Evolutionary conservation across 2,888 invertebrate species (phyloP).

Genomic region (Scaptomyza polygonia): DNA sequence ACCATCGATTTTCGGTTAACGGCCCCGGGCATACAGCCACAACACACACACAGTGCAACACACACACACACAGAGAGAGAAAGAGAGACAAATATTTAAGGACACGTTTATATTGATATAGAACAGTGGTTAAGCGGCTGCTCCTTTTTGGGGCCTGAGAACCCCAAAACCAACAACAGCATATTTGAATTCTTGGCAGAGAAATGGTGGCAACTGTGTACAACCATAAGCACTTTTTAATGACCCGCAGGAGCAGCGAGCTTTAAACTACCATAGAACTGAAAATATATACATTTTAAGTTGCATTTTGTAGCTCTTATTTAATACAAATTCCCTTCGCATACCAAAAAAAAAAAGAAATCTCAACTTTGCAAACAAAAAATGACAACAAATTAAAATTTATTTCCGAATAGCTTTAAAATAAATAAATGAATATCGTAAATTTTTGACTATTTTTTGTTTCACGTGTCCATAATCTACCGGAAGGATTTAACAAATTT

Average conservation of each 20-base stretch:
- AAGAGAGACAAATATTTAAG: slow-evolving; percentile 76
- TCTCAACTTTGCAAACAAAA: neutral
- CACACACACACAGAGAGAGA: slow-evolving; percentile 1
- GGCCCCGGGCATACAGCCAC: slow-evolving; percentile 58
- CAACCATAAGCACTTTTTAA: slow-evolving; percentile 47
- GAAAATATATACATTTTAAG: neutral
- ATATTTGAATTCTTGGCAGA: slow-evolving; percentile 4
- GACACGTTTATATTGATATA: slow-evolving; percentile 78
- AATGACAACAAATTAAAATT: neutral
- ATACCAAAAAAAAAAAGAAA: neutral
- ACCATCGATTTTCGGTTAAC: slow-evolving; percentile 81
- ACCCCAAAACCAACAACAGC: slow-evolving; percentile 59
- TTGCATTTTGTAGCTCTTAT: neutral
- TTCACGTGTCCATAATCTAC: neutral
- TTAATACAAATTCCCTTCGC: too few relatives aligned
- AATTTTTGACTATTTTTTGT: neutral
- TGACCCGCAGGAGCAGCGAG: slow-evolving; percentile 11
- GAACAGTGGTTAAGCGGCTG: slow-evolving; percentile 77
- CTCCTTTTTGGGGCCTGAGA: slow-evolving; percentile 74
- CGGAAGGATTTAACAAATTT: neutral
- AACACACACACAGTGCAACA: slow-evolving; percentile 67
- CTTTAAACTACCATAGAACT: neutral
- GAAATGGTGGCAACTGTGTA: neutral
- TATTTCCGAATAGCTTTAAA: neutral
- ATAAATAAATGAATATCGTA: neutral